A percentile compares a stretch with the other conserved stretches of the same genome.
Evolutionary conservation across 2,113 vertebrate species (phyloP).

Genomic region (Columba janthina): DNA sequence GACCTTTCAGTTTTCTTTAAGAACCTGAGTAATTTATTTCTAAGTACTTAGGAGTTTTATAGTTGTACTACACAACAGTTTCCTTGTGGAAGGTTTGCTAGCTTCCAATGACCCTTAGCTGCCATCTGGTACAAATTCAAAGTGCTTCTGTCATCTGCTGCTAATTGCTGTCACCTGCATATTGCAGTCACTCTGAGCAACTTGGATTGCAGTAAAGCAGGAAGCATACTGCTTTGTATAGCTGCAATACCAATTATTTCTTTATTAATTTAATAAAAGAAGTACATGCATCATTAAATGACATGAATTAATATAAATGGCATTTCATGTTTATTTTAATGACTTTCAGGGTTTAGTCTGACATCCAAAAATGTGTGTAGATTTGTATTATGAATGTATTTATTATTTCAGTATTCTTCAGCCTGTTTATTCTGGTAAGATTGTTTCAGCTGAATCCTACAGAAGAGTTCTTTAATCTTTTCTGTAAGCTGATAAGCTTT

Average conservation of each 20-base stretch:
- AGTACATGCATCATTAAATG: neutral
- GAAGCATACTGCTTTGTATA: constrained; percentile 33
- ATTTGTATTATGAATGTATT: constrained; percentile 36
- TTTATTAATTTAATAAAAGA: constrained; percentile 25
- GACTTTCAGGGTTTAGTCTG: neutral
- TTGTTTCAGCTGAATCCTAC: constrained; percentile 29
- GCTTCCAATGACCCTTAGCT: constrained; percentile 82
- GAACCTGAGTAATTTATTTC: constrained; percentile 59
- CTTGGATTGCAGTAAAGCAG: constrained; percentile 68
- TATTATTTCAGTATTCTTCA: constrained; percentile 55
- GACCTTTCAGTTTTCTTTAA: constrained; percentile 49
- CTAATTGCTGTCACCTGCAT: constrained; percentile 93
- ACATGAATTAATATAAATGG: neutral
- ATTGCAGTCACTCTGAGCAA: constrained; percentile 74
- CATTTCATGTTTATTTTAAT: neutral
- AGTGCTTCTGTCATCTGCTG: constrained; percentile 87
- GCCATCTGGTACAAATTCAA: constrained; percentile 86
- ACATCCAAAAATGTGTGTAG: neutral
- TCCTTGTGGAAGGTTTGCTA: constrained; percentile 68
- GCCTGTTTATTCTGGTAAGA: constrained; percentile 31
- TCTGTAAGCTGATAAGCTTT: constrained; percentile 70
- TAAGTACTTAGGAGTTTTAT: constrained; percentile 55
- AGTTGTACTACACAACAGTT: constrained; percentile 45
- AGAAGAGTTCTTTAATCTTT: constrained; percentile 68
- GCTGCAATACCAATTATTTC: neutral